These are phyloP conservation scores for Phymastichus coffea DNA, from an alignment of 1,140 invertebrate genomes.

Conservation along the genomic window DNA sequence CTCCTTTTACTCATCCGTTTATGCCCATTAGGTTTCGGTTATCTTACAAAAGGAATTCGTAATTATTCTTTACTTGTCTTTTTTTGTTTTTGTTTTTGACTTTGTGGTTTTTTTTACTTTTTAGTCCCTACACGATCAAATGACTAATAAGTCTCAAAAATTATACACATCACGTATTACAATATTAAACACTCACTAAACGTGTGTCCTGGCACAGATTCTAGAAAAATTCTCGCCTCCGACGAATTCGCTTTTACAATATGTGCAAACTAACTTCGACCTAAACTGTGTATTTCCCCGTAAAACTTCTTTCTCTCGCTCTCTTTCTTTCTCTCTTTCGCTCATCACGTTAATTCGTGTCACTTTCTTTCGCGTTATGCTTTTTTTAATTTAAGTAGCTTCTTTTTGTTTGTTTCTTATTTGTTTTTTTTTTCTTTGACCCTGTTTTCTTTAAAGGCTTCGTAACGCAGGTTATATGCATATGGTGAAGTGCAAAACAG, in stretches of 20 bases:
- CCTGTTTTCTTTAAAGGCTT: slow-evolving; percentile 57
- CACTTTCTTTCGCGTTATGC: slow-evolving; percentile 38
- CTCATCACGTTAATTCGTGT: slow-evolving; percentile 14
- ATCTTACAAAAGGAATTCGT: background rate
- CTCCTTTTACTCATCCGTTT: too few relatives aligned
- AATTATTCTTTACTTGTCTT: slow-evolving; percentile 17
- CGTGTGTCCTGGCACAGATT: slow-evolving; percentile 26
- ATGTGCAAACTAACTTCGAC: slow-evolving; percentile 20
- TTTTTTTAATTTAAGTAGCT: too few relatives aligned
- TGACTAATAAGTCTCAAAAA: too few relatives aligned
- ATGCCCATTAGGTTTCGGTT: too few relatives aligned
- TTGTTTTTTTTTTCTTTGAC: slow-evolving; percentile 54
- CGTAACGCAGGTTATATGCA: slow-evolving; percentile 50
- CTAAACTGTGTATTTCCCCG: too few relatives aligned
- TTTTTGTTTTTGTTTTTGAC: too few relatives aligned
- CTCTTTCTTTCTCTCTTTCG: slow-evolving; percentile 30
- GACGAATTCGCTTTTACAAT: slow-evolving; percentile 27
- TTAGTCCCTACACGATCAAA: too few relatives aligned
- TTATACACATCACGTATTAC: slow-evolving; percentile 23
- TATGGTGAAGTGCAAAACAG: background rate
- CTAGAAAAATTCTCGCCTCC: too few relatives aligned
- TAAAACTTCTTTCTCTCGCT: slow-evolving; percentile 32
- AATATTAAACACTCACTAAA: slow-evolving; percentile 20
- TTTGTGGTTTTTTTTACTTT: too few relatives aligned
- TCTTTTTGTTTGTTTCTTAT: too few relatives aligned